Percentiles rank a stretch among this genome's conserved stretches.
Conservation (phyloP, 2,888 invertebrate species). For the Aquatica leii region DNA sequence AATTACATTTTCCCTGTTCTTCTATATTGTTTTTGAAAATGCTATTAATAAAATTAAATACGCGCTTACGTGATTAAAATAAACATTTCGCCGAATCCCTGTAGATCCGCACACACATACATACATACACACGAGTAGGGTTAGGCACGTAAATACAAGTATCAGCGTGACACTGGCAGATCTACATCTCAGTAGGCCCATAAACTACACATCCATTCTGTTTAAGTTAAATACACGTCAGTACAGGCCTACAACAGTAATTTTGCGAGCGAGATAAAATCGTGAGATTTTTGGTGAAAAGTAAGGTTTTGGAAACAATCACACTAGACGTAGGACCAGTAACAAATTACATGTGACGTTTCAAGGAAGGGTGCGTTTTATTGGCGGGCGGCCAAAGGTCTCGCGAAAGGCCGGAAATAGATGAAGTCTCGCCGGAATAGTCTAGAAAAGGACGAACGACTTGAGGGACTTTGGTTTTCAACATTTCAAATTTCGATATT, state of each 20-base stretch:
- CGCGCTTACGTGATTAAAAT: too few species aligned
- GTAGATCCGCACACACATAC: too few species aligned
- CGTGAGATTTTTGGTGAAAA: conserved; percentile 9
- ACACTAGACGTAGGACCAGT: conserved; percentile 23
- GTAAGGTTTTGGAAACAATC: conserved; percentile 23
- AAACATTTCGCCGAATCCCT: too few species aligned
- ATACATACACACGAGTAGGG: conserved; percentile 11
- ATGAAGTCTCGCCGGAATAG: conserved; percentile 41
- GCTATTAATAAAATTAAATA: too few species aligned
- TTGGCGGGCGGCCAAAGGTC: conserved; percentile 41
- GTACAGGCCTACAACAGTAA: background rate
- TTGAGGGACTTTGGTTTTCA: conserved; percentile 42
- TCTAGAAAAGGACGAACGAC: conserved; percentile 35
- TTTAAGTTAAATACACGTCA: conserved; percentile 21
- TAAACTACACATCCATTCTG: conserved; percentile 40
- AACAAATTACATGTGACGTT: conserved; percentile 43
- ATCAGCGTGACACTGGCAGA: conserved; percentile 41
- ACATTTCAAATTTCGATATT: conserved; percentile 41
- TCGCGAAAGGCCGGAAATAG: conserved; percentile 38
- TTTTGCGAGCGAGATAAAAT: conserved; percentile 7
- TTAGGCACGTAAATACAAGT: conserved; percentile 44
- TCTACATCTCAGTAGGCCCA: conserved; percentile 43
- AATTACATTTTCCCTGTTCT: conserved; percentile 23
- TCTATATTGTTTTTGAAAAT: conserved; percentile 18
- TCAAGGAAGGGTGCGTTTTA: conserved; percentile 39